Conservation (phyloP, 2,888 invertebrate species). For the Busseola fusca region DNA sequence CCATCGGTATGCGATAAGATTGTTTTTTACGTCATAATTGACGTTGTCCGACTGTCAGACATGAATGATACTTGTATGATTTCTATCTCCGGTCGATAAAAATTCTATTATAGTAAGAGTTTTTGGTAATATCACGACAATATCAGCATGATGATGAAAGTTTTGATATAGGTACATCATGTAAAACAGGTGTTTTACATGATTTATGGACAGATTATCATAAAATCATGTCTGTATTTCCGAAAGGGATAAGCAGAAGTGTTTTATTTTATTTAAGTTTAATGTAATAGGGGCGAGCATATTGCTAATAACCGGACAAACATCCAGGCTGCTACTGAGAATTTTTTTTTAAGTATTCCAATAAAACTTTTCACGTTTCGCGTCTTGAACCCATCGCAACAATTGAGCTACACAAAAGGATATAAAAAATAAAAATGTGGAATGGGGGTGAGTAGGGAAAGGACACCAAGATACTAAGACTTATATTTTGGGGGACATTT, state of each 20-base stretch:
- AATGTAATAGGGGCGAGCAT: not conserved
- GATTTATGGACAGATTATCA: slow-evolving; percentile 1
- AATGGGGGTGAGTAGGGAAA: not conserved
- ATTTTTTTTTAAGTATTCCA: too few relatives aligned
- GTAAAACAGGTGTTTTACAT: not conserved
- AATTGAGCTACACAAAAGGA: not conserved
- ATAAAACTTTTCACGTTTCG: not conserved
- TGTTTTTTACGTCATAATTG: slow-evolving; percentile 24
- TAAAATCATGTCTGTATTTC: not conserved
- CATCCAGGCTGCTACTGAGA: not conserved
- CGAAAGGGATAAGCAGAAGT: not conserved
- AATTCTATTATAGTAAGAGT: slow-evolving; percentile 6
- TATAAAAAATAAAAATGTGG: not conserved
- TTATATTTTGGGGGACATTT: too few relatives aligned
- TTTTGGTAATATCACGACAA: slow-evolving; percentile 1
- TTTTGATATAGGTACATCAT: not conserved
- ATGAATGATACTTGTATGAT: slow-evolving; percentile 5
- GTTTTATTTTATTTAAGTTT: not conserved
- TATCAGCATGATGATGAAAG: slow-evolving; percentile 11
- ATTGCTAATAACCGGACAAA: not conserved
- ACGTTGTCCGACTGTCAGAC: slow-evolving; percentile 23
- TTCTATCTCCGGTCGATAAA: slow-evolving; percentile 34
- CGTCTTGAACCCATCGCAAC: not conserved
- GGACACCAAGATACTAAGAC: not conserved
- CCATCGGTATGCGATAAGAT: slow-evolving; percentile 47